phyloP scores from a whole-genome alignment of 2,797 vertebrate species.

The Taeniopygia guttata region DNA sequence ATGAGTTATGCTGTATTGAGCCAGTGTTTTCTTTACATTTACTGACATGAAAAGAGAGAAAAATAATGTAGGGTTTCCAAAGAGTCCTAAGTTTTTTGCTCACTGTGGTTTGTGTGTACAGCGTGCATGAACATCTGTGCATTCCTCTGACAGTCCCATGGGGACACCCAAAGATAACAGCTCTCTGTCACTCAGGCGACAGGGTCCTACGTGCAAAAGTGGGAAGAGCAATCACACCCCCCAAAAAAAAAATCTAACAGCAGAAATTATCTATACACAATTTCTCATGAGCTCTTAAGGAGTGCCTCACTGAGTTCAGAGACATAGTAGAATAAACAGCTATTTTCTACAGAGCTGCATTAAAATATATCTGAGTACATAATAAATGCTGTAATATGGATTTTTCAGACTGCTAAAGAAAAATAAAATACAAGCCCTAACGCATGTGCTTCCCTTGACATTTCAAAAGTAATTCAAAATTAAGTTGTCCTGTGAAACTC shows the following conservation, averaged over 20 bases:
- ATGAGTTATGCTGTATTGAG: slow-evolving; percentile 7
- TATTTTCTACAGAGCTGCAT: slow-evolving; percentile 2
- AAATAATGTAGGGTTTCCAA: not conserved
- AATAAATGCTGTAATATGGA: not conserved
- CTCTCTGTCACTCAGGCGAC: not conserved
- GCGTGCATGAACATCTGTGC: no score
- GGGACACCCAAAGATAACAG: not conserved
- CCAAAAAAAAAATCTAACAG: not conserved
- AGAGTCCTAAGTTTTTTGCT: not conserved
- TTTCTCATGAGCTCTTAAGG: not conserved
- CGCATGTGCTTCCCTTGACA: not conserved
- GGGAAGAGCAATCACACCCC: not conserved
- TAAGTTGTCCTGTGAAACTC: not conserved
- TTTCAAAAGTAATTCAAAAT: slow-evolving; percentile 14
- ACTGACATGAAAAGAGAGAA: not conserved
- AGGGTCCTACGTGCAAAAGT: not conserved
- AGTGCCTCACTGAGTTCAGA: not conserved
- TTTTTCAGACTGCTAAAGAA: not conserved
- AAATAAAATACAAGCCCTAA: not conserved
- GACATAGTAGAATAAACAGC: not conserved
- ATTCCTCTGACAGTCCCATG: not conserved
- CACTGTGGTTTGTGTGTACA: accelerated
- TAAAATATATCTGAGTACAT: not conserved
- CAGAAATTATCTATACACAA: not conserved
- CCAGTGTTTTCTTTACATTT: slow-evolving; percentile 3